Conservation (phyloP, 2,797 vertebrate genomes). For the Coreius guichenoti region DNA sequence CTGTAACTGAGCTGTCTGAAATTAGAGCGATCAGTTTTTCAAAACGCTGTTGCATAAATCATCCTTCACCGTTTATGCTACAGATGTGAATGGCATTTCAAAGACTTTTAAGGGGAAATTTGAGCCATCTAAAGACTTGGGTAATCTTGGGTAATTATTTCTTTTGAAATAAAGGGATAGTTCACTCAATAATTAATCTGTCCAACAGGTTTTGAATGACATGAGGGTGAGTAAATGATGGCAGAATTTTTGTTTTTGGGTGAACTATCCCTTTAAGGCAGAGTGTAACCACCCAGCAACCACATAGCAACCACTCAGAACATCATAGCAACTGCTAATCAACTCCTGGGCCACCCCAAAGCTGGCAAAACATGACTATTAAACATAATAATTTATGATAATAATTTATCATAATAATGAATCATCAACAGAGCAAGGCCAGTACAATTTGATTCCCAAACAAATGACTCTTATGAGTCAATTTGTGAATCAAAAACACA, state of each 20-base stretch:
- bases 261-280: not conserved
- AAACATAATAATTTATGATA: not conserved
- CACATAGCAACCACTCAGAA: not conserved
- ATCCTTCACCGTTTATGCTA: not conserved
- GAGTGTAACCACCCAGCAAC: not conserved
- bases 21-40: not conserved
- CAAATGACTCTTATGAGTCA: not conserved
- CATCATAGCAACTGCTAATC: not conserved
- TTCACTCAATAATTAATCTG: not conserved
- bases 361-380: not conserved
- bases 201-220: not conserved
- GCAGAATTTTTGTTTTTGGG: not conserved
- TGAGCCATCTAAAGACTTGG: not conserved
- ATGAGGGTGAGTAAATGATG: not conserved
- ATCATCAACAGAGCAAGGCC: not conserved
- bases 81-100: not conserved
- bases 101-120: not conserved
- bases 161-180: not conserved
- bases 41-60: not conserved
- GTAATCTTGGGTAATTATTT: too few species aligned
- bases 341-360: not conserved
- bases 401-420: not conserved
- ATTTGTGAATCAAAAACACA: not conserved
- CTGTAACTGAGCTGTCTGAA: constrained; percentile 49
- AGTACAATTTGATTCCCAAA: not conserved